Evolutionary conservation across 2,113 vertebrate species (phyloP).

Genomic region (Petaurus breviceps): DNA sequence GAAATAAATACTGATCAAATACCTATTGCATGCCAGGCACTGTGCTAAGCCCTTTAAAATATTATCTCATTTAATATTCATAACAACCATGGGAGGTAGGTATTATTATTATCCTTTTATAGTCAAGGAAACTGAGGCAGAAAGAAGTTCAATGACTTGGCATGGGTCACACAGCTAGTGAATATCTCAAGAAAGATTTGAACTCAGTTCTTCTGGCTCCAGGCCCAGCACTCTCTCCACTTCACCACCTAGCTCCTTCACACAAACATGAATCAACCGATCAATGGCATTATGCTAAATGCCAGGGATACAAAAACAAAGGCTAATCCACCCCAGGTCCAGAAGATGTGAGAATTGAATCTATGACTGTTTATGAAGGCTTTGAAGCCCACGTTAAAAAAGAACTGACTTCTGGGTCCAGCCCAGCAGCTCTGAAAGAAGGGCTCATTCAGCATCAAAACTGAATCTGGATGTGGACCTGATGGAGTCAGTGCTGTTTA

Average conservation of each 20-base stretch:
- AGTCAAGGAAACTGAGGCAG: background rate
- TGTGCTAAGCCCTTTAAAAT: background rate
- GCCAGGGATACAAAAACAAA: background rate
- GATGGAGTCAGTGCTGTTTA: background rate
- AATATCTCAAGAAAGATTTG: background rate
- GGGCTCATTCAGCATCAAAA: background rate
- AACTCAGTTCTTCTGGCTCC: background rate
- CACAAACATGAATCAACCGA: background rate
- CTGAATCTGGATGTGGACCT: background rate
- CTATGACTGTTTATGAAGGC: background rate
- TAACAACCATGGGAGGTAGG: background rate
- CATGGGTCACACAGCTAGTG: background rate
- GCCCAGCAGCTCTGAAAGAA: background rate
- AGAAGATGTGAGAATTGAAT: background rate
- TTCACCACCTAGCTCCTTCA: background rate
- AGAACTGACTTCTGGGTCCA: background rate
- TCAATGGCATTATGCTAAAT: background rate
- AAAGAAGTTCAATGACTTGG: background rate
- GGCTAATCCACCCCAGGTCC: background rate
- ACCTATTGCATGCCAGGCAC: background rate
- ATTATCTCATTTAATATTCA: background rate
- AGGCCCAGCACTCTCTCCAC: background rate
- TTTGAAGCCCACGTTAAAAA: background rate
- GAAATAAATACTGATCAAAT: background rate
- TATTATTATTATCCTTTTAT: background rate